Evolutionary conservation across 2,888 invertebrate species (phyloP).

Genomic region (Eristalinus sepulchralis): DNA sequence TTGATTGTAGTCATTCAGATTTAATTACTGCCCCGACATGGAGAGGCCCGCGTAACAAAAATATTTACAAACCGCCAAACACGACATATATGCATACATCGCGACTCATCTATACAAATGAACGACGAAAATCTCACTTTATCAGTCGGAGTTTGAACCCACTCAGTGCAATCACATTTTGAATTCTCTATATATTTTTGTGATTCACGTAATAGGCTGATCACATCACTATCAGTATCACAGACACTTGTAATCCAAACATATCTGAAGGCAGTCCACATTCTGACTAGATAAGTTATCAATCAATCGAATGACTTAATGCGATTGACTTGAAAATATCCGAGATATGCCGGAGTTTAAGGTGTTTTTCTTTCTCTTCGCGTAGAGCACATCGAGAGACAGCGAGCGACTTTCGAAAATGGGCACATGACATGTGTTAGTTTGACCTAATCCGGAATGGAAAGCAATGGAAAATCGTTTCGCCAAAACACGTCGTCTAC

Average conservation of each 20-base stretch:
- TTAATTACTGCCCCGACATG: not conserved
- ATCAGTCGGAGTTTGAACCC: not conserved
- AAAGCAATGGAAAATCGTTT: not conserved
- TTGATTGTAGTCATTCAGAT: not conserved
- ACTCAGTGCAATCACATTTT: not conserved
- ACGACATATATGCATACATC: not conserved
- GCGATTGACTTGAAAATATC: not conserved
- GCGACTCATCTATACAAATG: not conserved
- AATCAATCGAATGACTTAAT: not conserved
- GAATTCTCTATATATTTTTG: not conserved
- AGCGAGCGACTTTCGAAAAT: not conserved
- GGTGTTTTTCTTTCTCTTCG: not conserved
- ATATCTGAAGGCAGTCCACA: not conserved
- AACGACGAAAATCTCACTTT: not conserved
- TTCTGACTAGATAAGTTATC: not conserved
- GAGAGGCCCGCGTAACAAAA: not conserved
- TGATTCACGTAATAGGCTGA: not conserved
- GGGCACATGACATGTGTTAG: not conserved
- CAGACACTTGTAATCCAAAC: not conserved
- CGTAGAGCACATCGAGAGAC: not conserved
- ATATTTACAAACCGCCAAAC: not conserved
- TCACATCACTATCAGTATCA: not conserved
- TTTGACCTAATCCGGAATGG: constrained; percentile 5
- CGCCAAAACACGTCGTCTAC: not conserved
- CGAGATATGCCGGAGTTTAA: not conserved